These are phyloP conservation scores for Ahaetulla prasina DNA, from an alignment of 2,113 vertebrate genomes.

Conservation along the genomic window DNA sequence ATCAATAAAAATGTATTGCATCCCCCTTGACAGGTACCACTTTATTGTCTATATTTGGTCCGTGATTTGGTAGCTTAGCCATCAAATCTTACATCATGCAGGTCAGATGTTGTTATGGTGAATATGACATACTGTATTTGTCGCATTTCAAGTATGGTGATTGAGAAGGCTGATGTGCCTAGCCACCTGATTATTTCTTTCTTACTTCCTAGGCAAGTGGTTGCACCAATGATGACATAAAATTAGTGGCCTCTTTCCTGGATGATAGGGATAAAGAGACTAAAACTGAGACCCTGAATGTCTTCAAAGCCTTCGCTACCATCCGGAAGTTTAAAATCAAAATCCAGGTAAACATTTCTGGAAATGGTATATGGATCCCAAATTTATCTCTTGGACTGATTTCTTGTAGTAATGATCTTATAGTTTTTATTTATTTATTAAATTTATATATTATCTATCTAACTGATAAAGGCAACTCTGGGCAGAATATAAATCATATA, in stretches of 20 bases:
- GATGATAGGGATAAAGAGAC: constrained; percentile 31
- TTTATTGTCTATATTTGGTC: background rate
- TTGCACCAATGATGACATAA: constrained; percentile 7
- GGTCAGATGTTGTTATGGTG: background rate
- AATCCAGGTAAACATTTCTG: constrained; percentile 32
- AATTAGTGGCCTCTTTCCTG: constrained; percentile 35
- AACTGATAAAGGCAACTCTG: background rate
- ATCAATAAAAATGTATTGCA: background rate
- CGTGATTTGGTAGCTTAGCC: background rate
- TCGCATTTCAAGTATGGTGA: background rate
- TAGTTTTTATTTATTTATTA: background rate
- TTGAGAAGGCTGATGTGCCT: background rate
- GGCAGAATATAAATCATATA: background rate
- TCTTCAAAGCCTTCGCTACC: constrained; percentile 43
- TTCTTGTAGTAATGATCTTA: background rate
- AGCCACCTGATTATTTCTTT: background rate
- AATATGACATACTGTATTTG: background rate
- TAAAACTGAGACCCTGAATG: constrained; percentile 55
- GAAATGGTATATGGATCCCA: background rate
- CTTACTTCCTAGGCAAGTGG: constrained; percentile 26
- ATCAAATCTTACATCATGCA: background rate
- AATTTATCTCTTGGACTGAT: background rate
- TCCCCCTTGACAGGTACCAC: background rate
- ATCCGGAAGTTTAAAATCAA: constrained; percentile 39
- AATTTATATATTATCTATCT: background rate